Evolutionary conservation across 2,113 vertebrate genomes (phyloP).

Genomic region (Ctenomys sociabilis): DNA sequence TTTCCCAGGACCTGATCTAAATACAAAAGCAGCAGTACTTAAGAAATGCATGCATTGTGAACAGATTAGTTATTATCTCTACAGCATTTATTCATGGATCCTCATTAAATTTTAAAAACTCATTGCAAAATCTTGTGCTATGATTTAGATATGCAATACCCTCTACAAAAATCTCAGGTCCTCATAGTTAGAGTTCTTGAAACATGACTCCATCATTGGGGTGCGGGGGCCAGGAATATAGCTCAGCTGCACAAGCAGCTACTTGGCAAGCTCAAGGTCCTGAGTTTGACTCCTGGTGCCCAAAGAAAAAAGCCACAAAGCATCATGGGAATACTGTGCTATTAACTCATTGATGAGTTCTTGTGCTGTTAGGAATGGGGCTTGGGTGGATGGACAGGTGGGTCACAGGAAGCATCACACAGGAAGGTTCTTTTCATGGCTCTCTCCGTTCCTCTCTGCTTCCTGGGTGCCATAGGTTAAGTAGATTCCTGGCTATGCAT

Average conservation of each 20-base stretch:
- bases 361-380: not conserved
- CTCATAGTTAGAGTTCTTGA: not conserved
- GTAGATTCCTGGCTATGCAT: not conserved
- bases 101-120: constrained; percentile 15
- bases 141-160: not conserved
- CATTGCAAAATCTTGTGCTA: not conserved
- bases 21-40: not conserved
- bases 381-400: not conserved
- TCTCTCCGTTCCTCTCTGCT: not conserved
- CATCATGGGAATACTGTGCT: not conserved
- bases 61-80: not conserved
- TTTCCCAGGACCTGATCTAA: not conserved
- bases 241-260: too few relatives aligned
- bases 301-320: too few relatives aligned
- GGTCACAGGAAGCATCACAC: not conserved
- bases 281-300: too few relatives aligned
- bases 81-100: not conserved
- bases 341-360: not conserved
- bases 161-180: not conserved
- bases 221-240: too few relatives aligned
- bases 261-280: too few relatives aligned
- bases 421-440: too few relatives aligned
- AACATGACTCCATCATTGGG: not conserved
- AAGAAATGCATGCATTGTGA: not conserved
- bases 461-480: not conserved